phyloP scores from a whole-genome alignment of 2,797 vertebrate genomes.

The Pteronotus mesoamericanus region DNA sequence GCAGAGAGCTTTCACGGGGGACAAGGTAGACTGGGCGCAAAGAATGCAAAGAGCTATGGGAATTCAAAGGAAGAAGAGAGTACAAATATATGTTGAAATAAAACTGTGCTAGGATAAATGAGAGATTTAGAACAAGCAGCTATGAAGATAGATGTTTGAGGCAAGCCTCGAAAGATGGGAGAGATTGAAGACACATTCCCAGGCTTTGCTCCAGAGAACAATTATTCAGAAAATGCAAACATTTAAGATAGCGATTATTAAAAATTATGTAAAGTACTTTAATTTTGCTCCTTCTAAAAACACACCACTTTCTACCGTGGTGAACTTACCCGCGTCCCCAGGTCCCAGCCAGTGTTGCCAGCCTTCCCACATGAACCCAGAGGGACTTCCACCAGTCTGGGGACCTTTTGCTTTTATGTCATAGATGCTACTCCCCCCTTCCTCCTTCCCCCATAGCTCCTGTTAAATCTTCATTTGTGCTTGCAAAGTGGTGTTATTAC shows the following conservation, averaged over 20 bases:
- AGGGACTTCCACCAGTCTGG: background rate
- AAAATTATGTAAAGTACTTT: background rate
- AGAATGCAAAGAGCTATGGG: background rate
- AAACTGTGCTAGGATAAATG: background rate
- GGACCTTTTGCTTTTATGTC: background rate
- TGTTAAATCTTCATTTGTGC: background rate
- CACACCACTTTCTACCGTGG: background rate
- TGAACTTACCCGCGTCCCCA: background rate
- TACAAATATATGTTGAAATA: background rate
- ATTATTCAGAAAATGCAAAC: background rate
- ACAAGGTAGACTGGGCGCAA: background rate
- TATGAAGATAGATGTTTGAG: background rate
- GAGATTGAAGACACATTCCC: background rate
- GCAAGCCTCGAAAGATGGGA: background rate
- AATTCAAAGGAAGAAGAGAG: background rate
- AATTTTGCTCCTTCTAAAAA: conserved; percentile 3
- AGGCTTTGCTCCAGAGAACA: background rate
- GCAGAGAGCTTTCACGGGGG: background rate
- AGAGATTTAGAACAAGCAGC: background rate
- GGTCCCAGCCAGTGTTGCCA: background rate
- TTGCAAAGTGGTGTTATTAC: background rate
- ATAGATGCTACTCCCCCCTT: background rate
- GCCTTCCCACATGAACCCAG: background rate
- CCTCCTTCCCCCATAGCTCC: too few species aligned
- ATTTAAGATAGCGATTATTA: conserved; percentile 15